Evolutionary conservation across 2,797 vertebrate species (phyloP).

Genomic region (Aeoliscus strigatus): DNA sequence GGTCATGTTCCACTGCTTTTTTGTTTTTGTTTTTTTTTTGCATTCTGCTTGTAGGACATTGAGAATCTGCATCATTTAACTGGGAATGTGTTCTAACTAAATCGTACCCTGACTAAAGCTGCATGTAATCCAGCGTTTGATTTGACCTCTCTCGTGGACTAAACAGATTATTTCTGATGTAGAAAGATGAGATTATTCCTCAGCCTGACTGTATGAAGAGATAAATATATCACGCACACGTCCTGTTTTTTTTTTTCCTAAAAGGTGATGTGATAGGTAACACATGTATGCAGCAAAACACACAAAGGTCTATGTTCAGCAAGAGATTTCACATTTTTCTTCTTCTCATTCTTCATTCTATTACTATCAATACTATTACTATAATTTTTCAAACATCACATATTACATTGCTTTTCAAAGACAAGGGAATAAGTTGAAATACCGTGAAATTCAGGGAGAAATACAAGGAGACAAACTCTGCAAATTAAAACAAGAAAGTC

Average conservation of each 20-base stretch:
- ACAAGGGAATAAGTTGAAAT: no score
- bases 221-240: background rate
- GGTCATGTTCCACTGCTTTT: no score
- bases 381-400: no score
- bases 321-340: no score
- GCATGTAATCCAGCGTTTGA: background rate
- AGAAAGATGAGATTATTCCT: slow-evolving; percentile 19
- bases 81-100: background rate
- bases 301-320: no score
- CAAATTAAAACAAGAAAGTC: no score
- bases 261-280: background rate
- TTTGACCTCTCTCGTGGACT: background rate
- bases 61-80: background rate
- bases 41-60: background rate
- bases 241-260: background rate
- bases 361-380: no score
- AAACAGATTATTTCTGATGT: slow-evolving; percentile 10
- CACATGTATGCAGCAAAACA: no score
- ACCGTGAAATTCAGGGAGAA: no score
- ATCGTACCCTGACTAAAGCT: slow-evolving; percentile 8
- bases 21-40: background rate
- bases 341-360: no score
- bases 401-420: no score
- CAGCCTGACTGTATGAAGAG: background rate
- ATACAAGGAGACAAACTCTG: no score